A percentile compares a stretch with the other conserved stretches of the same genome.
phyloP scores from a whole-genome alignment of 2,797 vertebrate species.

The Babyrousa celebensis region DNA sequence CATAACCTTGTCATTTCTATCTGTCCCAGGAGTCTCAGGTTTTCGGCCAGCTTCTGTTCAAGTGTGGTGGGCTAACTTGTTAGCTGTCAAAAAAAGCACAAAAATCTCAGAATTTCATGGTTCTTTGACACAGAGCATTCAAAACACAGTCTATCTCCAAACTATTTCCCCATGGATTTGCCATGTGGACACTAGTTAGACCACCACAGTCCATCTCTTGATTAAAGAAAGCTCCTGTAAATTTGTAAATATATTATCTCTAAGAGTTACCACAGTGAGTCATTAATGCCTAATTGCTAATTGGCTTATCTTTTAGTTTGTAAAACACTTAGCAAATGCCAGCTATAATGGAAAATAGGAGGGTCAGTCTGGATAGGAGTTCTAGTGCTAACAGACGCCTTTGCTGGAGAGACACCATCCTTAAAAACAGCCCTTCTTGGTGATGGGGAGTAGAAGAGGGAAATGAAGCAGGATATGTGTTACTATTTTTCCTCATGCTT shows the following conservation, averaged over 20 bases:
- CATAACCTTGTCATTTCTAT: background rate
- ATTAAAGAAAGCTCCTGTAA: constrained; percentile 24
- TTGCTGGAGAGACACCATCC: background rate
- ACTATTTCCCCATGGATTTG: constrained; percentile 33
- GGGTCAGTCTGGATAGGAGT: background rate
- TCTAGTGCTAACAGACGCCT: background rate
- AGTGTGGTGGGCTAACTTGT: background rate
- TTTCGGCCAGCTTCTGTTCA: background rate
- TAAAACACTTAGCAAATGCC: constrained; percentile 67
- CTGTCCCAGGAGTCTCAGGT: background rate
- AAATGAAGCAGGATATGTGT: background rate
- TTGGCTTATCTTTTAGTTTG: constrained; percentile 40
- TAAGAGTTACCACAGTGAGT: constrained; percentile 4
- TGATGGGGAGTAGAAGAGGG: background rate
- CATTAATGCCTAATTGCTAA: constrained; percentile 57
- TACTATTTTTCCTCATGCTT: background rate
- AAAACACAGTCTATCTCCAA: background rate
- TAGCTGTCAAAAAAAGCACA: background rate
- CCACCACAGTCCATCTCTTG: background rate
- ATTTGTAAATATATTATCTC: constrained; percentile 55
- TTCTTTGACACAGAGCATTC: background rate
- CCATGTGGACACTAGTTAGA: background rate
- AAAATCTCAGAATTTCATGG: background rate
- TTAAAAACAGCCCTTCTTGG: background rate
- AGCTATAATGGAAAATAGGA: background rate